A percentile compares a stretch with the other conserved stretches of the same genome.
Evolutionary conservation across 2,113 vertebrate genomes (phyloP).

Genomic region (western clawed frog (Xenopus tropicalis)): UCB_Xtro_10.0 CM004444.2:180518001-180518500

Average conservation of each 20-base stretch:
- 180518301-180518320: not conserved
- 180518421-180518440: not conserved
- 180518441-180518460: no score
- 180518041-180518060: not conserved
- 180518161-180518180: no score
- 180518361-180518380: slow-evolving; percentile 1
- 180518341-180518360: not conserved
- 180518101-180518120: not conserved
- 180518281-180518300: not conserved
- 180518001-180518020: slow-evolving; percentile 76
- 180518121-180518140: not conserved
- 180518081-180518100: no score
- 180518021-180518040: slow-evolving; percentile 15
- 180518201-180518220: no score
- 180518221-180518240: no score
- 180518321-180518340: not conserved
- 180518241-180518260: no score
- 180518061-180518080: not conserved
- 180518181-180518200: no score
- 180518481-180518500: not conserved
- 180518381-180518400: not conserved
- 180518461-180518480: no score
- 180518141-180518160: not conserved
- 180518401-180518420: not conserved
- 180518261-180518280: not conserved